A percentile compares a stretch with the other conserved stretches of the same genome.
phyloP scores from a whole-genome alignment of 1,140 invertebrate genomes.

The Meloidogyne floridensis region DNA sequence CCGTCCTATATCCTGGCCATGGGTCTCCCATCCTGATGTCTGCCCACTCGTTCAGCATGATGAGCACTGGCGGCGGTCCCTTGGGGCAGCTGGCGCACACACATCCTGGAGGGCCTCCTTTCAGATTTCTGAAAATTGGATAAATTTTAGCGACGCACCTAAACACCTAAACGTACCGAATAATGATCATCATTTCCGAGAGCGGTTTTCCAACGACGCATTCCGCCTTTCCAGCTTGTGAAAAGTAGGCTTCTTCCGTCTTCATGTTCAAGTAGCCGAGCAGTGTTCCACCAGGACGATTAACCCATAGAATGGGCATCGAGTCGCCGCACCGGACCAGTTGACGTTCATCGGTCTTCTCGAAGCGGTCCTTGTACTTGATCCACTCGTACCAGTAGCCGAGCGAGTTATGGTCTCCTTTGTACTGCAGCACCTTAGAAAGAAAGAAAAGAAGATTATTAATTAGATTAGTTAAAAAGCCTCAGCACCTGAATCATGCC shows the following conservation, averaged over 20 bases:
- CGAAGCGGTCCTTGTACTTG: slow-evolving; percentile 59
- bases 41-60: slow-evolving; percentile 46
- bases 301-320: slow-evolving; percentile 50
- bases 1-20: slow-evolving; percentile 35
- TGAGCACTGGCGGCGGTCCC: slow-evolving; percentile 15
- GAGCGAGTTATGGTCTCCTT: slow-evolving; percentile 51
- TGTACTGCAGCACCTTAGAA: slow-evolving; percentile 54
- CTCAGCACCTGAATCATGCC: slow-evolving; percentile 47
- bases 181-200: slow-evolving; percentile 47
- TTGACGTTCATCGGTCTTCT: slow-evolving; percentile 43
- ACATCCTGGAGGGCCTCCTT: slow-evolving; percentile 40
- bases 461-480: background rate
- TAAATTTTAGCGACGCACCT: background rate
- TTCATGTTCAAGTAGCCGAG: slow-evolving; percentile 57
- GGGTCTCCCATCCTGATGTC: slow-evolving; percentile 52
- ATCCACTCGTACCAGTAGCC: slow-evolving; percentile 61
- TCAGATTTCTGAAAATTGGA: background rate
- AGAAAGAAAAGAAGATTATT: background rate
- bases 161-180: slow-evolving; percentile 29
- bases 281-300: slow-evolving; percentile 40
- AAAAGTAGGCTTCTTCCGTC: slow-evolving; percentile 54
- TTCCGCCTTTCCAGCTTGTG: slow-evolving; percentile 39
- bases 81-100: slow-evolving; percentile 46
- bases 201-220: slow-evolving; percentile 37
- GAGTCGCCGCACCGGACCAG: slow-evolving; percentile 55